Evolutionary conservation across 2,888 invertebrate species (phyloP).

Genomic region (Troides oblongomaculatus): DNA sequence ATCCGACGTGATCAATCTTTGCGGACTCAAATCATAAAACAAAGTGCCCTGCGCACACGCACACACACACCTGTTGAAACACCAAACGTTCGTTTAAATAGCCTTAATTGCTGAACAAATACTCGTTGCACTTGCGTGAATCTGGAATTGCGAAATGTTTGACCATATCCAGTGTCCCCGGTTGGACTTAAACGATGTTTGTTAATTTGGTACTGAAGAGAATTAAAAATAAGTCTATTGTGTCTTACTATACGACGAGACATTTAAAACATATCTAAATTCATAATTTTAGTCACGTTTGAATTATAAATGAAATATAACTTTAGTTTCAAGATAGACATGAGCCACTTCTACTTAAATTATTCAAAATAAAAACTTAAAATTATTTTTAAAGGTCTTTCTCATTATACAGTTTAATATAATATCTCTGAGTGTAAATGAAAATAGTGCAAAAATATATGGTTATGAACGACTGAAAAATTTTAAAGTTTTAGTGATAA

Average conservation of each 20-base stretch:
- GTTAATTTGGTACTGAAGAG: slow-evolving; percentile 8
- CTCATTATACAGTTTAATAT: too few relatives aligned
- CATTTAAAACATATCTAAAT: too few relatives aligned
- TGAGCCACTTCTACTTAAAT: too few relatives aligned
- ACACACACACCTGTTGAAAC: slow-evolving; percentile 58
- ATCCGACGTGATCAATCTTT: slow-evolving; percentile 10
- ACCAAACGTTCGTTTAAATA: slow-evolving; percentile 67
- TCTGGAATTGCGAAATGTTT: slow-evolving; percentile 66
- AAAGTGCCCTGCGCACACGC: slow-evolving; percentile 27
- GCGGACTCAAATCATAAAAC: slow-evolving; percentile 31
- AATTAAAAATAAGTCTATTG: slow-evolving; percentile 1
- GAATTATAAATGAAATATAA: background rate
- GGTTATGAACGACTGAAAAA: too few relatives aligned
- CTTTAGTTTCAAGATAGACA: too few relatives aligned
- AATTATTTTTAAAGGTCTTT: too few relatives aligned
- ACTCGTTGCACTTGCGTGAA: slow-evolving; percentile 41
- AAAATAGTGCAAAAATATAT: too few relatives aligned
- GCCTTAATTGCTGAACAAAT: slow-evolving; percentile 71
- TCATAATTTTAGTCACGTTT: background rate
- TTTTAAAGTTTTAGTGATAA: too few relatives aligned
- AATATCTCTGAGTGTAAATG: too few relatives aligned
- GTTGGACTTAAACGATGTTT: slow-evolving; percentile 21
- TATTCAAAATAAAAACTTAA: too few relatives aligned
- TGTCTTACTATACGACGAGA: background rate
- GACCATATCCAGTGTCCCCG: slow-evolving; percentile 37